These are phyloP conservation scores for Eupithecia inturbata DNA, from an alignment of 2,888 invertebrate species.

Conservation along the genomic window DNA sequence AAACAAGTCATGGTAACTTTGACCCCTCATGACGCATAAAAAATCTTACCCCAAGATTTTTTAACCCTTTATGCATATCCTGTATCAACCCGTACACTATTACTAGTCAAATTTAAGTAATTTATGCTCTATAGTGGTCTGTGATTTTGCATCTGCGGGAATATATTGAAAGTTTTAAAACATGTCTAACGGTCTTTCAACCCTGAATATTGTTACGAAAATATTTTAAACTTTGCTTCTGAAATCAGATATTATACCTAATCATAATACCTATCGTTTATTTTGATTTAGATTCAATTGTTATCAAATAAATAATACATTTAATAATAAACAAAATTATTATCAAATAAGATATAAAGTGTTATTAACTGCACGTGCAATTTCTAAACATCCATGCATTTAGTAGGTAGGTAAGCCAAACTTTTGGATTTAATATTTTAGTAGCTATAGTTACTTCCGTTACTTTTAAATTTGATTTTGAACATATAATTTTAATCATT, in stretches of 20 bases:
- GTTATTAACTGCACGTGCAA: not conserved
- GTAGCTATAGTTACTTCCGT: not conserved
- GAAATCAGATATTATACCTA: no score
- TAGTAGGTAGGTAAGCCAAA: no score
- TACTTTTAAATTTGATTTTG: not conserved
- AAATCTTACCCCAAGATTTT: slow-evolving; percentile 77
- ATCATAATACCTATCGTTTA: no score
- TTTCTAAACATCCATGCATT: not conserved
- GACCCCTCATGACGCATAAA: slow-evolving; percentile 68
- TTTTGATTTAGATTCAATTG: no score
- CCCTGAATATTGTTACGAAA: not conserved
- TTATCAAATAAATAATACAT: no score
- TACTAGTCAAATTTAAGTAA: slow-evolving; percentile 84
- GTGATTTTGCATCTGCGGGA: slow-evolving; percentile 74
- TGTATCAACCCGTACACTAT: slow-evolving; percentile 76
- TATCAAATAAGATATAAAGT: no score
- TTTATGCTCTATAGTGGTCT: slow-evolving; percentile 72
- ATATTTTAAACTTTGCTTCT: not conserved
- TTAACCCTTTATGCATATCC: slow-evolving; percentile 83
- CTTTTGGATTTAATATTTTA: no score
- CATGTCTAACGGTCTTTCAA: slow-evolving; percentile 14
- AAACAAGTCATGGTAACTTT: slow-evolving; percentile 58
- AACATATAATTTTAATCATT: not conserved
- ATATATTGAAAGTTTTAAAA: slow-evolving; percentile 14
- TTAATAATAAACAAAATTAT: no score